phyloP scores from a whole-genome alignment of 2,888 invertebrate genomes.

The Sceliomorpha sp. region DNA sequence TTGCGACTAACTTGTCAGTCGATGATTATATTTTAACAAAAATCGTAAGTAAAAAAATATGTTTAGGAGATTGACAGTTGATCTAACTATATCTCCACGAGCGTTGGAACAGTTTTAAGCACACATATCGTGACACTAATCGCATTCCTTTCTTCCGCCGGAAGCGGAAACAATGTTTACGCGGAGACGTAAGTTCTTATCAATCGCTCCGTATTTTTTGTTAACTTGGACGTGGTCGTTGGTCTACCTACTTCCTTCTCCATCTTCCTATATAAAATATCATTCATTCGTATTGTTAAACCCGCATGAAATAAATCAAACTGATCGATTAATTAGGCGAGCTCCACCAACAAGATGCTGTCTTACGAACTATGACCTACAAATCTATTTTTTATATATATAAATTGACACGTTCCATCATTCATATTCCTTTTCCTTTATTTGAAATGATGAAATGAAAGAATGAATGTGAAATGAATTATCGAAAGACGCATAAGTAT shows the following conservation, averaged over 20 bases:
- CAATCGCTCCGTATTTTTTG: conserved; percentile 61
- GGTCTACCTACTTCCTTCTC: conserved; percentile 56
- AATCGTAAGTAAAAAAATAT: neutral
- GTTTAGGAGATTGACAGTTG: conserved; percentile 27
- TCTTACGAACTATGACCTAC: no score
- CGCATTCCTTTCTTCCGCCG: conserved; percentile 53
- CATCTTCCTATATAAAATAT: conserved; percentile 47
- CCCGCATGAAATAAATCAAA: conserved; percentile 52
- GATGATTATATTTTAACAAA: no score
- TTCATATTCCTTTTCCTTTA: no score
- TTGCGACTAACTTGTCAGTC: conserved; percentile 58
- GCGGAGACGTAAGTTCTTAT: conserved; percentile 63
- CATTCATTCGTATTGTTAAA: conserved; percentile 49
- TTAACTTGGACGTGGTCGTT: conserved; percentile 51
- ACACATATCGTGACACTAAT: conserved; percentile 50
- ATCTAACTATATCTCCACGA: no score
- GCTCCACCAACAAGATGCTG: no score
- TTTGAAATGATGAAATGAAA: no score
- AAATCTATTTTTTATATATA: no score
- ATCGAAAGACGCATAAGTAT: no score
- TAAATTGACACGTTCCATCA: no score
- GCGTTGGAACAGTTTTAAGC: no score
- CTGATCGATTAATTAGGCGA: no score
- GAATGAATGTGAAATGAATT: no score
- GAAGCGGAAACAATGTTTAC: conserved; percentile 68